phyloP scores from a whole-genome alignment of 2,797 vertebrate species.

The Cossypha polioptera region DNA sequence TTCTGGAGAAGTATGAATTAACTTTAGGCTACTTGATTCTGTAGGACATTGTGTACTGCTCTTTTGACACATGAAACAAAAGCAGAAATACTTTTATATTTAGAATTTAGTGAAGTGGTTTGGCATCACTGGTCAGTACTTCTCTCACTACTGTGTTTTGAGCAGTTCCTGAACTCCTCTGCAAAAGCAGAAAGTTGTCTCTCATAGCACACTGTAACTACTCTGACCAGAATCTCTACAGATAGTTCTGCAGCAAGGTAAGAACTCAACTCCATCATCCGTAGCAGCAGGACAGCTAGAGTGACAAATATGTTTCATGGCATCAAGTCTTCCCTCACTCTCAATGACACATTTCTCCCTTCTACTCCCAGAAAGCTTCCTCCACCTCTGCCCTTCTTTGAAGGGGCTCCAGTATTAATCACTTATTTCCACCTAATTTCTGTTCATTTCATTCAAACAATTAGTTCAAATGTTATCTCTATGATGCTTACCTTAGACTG shows the following conservation, averaged over 20 bases:
- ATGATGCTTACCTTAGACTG: not conserved
- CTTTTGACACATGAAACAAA: not conserved
- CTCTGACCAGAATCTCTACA: not conserved
- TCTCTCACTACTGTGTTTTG: not conserved
- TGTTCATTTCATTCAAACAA: not conserved
- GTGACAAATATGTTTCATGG: not conserved
- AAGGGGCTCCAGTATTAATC: not conserved
- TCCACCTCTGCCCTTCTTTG: rapidly evolving
- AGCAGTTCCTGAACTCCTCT: not conserved
- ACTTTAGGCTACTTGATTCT: not conserved
- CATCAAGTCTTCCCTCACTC: not conserved
- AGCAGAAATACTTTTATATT: not conserved
- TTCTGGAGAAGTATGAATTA: not conserved
- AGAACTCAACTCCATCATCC: not conserved
- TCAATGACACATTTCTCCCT: not conserved
- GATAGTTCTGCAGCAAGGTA: not conserved
- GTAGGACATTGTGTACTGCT: not conserved
- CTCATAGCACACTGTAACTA: not conserved
- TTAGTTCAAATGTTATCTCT: not conserved
- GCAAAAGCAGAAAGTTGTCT: not conserved
- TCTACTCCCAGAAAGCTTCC: not conserved
- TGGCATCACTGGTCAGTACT: not conserved
- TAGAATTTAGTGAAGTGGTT: not conserved
- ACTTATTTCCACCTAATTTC: not conserved
- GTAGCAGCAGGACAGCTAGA: not conserved